A percentile compares a stretch with the other conserved stretches of the same genome.
Evolutionary conservation across 2,888 invertebrate species (phyloP).

Genomic region (Gari tellinella): DNA sequence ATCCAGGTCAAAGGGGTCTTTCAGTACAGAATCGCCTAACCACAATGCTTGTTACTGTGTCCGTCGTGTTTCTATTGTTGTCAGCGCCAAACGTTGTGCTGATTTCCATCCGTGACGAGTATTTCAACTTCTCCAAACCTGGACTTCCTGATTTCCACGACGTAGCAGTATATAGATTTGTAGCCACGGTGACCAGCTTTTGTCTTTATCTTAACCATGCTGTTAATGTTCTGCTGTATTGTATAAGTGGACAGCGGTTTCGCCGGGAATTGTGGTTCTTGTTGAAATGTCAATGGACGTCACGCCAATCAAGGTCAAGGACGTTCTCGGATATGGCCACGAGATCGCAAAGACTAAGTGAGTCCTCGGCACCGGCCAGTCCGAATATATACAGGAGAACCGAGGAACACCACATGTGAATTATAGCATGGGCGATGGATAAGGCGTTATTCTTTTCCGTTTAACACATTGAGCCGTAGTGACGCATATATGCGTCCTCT

Average conservation of each 20-base stretch:
- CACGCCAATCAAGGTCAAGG: constrained; percentile 10
- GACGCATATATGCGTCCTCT: no score
- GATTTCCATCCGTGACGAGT: constrained; percentile 65
- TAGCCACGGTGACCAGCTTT: constrained; percentile 65
- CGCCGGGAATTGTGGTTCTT: constrained; percentile 66
- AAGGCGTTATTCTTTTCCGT: no score
- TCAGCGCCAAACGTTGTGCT: constrained; percentile 74
- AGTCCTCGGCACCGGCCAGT: constrained; percentile 18
- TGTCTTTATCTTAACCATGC: constrained; percentile 77
- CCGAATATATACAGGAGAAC: constrained; percentile 9
- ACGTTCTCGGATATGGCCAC: constrained; percentile 13
- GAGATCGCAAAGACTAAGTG: constrained; percentile 21
- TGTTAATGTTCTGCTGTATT: constrained; percentile 79
- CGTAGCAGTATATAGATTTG: constrained; percentile 63
- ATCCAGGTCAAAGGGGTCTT: no score
- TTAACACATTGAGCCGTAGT: no score
- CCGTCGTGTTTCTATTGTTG: constrained; percentile 70
- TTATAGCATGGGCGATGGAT: no score
- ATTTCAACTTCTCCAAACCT: constrained; percentile 58
- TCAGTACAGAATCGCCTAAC: no score
- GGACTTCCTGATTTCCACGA: constrained; percentile 53
- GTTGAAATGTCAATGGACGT: constrained; percentile 22
- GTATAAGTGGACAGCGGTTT: constrained; percentile 75
- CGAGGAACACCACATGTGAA: constrained; percentile 24
- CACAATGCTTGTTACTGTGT: constrained; percentile 65